phyloP scores from a whole-genome alignment of 2,113 vertebrate genomes.

The Tapirus terrestris region DNA sequence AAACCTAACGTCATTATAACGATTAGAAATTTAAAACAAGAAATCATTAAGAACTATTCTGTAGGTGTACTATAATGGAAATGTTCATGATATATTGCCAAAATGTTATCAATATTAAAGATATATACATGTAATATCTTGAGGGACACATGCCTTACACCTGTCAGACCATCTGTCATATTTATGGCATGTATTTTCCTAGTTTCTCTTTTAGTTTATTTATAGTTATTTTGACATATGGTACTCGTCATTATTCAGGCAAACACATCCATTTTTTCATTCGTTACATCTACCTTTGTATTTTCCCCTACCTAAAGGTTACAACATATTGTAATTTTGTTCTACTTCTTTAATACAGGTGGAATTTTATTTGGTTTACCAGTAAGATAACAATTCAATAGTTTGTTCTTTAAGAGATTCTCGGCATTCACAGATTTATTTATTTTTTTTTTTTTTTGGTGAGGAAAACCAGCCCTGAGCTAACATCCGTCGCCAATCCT shows the following conservation, averaged over 20 bases:
- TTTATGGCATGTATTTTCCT: background rate
- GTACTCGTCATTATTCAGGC: background rate
- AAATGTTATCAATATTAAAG: background rate
- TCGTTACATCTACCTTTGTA: background rate
- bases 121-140: background rate
- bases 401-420: background rate
- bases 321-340: background rate
- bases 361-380: slow-evolving; percentile 14
- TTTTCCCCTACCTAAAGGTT: background rate
- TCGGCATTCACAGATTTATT: background rate
- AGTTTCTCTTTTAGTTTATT: background rate
- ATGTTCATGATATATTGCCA: background rate
- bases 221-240: background rate
- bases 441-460: too few species aligned
- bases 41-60: background rate
- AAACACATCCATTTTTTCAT: background rate
- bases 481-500: too few species aligned
- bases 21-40: slow-evolving; percentile 23
- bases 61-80: background rate
- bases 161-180: background rate
- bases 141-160: background rate
- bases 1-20: background rate
- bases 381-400: background rate
- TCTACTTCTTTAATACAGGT: background rate
- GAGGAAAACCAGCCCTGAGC: too few species aligned